These are phyloP conservation scores for Rattus rattus DNA, from an alignment of 2,113 vertebrate species.

Conservation along the genomic window DNA sequence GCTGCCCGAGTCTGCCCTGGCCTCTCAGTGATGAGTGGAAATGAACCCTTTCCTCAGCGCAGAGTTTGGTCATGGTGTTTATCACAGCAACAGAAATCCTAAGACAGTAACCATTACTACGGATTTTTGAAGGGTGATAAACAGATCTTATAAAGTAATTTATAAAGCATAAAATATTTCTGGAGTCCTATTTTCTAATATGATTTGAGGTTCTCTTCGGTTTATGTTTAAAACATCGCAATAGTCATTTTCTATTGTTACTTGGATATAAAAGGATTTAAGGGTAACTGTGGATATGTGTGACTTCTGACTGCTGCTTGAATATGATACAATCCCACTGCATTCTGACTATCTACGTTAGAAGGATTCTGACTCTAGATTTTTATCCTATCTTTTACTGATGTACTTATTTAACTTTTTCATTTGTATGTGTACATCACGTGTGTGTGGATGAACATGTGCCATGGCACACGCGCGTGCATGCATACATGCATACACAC, in stretches of 20 bases:
- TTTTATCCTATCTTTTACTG: not conserved
- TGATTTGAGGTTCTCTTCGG: slow-evolving; percentile 32
- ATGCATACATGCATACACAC: too few relatives aligned
- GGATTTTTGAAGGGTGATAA: not conserved
- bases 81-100: not conserved
- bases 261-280: slow-evolving; percentile 2
- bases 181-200: slow-evolving; percentile 49
- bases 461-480: not conserved
- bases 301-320: slow-evolving; percentile 36
- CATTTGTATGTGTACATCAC: not conserved
- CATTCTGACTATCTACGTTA: slow-evolving; percentile 47
- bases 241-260: slow-evolving; percentile 15
- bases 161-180: not conserved
- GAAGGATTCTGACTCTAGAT: slow-evolving; percentile 53
- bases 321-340: not conserved
- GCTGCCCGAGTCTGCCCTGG: not conserved
- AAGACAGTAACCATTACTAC: not conserved
- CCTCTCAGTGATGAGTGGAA: not conserved
- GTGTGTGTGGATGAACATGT: not conserved
- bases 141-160: slow-evolving; percentile 34
- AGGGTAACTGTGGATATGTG: not conserved
- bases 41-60: not conserved
- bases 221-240: slow-evolving; percentile 33
- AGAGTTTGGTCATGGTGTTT: not conserved
- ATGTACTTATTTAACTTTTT: not conserved